These are phyloP conservation scores for Crypturellus undulatus DNA, from an alignment of 2,113 vertebrate species.

Conservation along the genomic window DNA sequence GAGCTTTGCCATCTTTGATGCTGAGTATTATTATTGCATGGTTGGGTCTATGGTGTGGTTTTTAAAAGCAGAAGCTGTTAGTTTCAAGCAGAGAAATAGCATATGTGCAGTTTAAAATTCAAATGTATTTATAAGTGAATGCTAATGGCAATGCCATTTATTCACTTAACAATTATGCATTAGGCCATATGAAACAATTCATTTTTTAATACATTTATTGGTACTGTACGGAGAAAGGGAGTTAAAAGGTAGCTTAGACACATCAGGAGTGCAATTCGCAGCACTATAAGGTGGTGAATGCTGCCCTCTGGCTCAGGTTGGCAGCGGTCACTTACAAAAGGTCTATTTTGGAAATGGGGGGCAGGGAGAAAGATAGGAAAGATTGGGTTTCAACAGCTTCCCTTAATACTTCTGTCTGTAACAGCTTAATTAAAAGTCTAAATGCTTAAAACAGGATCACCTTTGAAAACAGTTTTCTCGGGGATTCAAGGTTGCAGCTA, in stretches of 20 bases:
- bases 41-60: neutral
- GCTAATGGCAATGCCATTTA: slow-evolving; percentile 2
- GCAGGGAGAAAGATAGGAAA: neutral
- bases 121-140: slow-evolving; percentile 45
- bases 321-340: slow-evolving; percentile 44
- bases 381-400: neutral
- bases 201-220: neutral
- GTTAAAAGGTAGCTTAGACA: neutral
- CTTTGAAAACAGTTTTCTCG: neutral
- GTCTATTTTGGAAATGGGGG: neutral
- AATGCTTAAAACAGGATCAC: neutral
- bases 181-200: neutral
- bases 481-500: neutral
- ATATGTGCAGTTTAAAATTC: slow-evolving; percentile 36
- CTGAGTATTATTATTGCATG: neutral
- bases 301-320: slow-evolving; percentile 69
- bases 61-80: neutral
- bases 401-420: neutral
- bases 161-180: slow-evolving; percentile 15
- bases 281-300: slow-evolving; percentile 37
- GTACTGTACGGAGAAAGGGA: neutral
- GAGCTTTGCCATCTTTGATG: neutral
- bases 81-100: slow-evolving; percentile 6
- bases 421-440: neutral
- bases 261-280: neutral